These are phyloP conservation scores for Hiodon alosoides DNA, from an alignment of 2,113 vertebrate genomes.

Conservation along the genomic window DNA sequence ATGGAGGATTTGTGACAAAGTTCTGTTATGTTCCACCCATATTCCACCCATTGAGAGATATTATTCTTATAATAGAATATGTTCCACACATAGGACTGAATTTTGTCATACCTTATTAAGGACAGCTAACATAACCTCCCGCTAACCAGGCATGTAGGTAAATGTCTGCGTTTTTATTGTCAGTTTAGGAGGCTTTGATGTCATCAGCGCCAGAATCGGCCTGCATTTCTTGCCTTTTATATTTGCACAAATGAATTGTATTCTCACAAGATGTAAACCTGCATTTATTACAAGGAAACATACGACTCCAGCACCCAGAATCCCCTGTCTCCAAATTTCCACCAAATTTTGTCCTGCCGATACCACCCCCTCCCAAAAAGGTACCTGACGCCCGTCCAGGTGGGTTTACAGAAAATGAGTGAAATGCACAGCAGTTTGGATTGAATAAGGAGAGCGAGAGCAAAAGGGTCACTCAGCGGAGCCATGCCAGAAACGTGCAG, in stretches of 20 bases:
- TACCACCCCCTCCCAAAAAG: too few species aligned
- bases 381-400: too few species aligned
- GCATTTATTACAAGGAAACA: too few species aligned
- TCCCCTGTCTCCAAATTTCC: too few species aligned
- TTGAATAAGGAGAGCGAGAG: background rate
- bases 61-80: too few species aligned
- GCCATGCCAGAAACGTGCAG: background rate
- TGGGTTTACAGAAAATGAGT: background rate
- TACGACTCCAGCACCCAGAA: slow-evolving; percentile 1
- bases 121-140: slow-evolving; percentile 46
- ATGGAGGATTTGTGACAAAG: too few species aligned
- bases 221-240: slow-evolving; percentile 31
- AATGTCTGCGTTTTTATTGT: too few species aligned
- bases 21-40: too few species aligned
- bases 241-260: background rate
- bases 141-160: slow-evolving; percentile 37
- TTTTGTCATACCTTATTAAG: slow-evolving; percentile 9
- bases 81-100: too few species aligned
- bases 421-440: background rate
- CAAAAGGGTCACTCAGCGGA: background rate
- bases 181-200: slow-evolving; percentile 53
- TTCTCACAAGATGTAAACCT: too few species aligned
- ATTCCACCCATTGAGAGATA: too few species aligned
- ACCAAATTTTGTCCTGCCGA: too few species aligned
- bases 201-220: slow-evolving; percentile 43